phyloP scores from a whole-genome alignment of 37 sponge, comb jelly and placozoan species.

The Mnemiopsis leidyi region DNA sequence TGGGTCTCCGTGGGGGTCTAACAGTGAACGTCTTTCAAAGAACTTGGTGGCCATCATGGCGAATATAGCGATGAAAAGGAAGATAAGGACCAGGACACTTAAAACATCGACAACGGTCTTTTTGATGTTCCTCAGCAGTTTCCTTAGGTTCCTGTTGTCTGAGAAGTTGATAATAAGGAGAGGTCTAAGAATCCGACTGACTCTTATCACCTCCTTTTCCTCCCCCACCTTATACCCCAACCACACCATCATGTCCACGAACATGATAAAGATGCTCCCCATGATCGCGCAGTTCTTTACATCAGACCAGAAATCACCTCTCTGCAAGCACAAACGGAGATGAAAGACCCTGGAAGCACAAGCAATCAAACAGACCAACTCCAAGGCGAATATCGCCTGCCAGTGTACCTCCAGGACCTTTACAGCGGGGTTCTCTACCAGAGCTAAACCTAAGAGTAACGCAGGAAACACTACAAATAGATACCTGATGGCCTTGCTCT shows the following conservation, averaged over 20 bases:
- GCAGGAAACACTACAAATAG: not conserved
- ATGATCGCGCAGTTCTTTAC: constrained; percentile 24
- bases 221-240: not conserved
- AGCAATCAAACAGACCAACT: not conserved
- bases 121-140: constrained; percentile 19
- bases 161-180: constrained; percentile 15
- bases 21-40: not conserved
- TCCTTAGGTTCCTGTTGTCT: constrained; percentile 27
- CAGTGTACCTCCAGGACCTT: constrained; percentile 1
- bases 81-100: constrained; percentile 19
- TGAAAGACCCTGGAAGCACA: not conserved
- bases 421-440: not conserved
- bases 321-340: not conserved
- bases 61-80: constrained; percentile 31
- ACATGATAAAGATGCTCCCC: not conserved
- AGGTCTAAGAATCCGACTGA: not conserved
- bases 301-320: constrained; percentile 6
- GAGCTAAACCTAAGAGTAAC: not conserved
- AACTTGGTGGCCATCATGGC: constrained; percentile 58
- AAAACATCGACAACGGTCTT: constrained; percentile 13
- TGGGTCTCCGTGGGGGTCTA: not conserved
- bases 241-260: not conserved
- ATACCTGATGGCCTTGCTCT: not conserved
- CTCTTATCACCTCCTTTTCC: not conserved
- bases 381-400: not conserved